These are phyloP conservation scores for Etheostoma cragini DNA, from an alignment of 2,113 vertebrate genomes.

Conservation along the genomic window DNA sequence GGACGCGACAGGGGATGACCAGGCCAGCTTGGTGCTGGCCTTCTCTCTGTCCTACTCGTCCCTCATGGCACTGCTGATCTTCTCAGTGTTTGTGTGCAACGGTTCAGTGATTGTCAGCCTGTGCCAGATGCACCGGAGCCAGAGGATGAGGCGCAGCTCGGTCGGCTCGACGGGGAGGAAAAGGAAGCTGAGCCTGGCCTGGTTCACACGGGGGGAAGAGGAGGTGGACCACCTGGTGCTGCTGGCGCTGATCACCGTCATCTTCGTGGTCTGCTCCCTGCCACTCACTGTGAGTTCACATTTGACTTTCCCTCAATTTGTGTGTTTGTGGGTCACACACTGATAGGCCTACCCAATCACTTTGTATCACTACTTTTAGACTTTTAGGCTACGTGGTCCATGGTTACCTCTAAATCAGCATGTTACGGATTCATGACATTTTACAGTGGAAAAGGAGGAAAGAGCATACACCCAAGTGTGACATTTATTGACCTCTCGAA, in stretches of 20 bases:
- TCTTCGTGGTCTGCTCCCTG: constrained; percentile 91
- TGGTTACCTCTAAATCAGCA: not conserved
- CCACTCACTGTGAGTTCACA: constrained; percentile 89
- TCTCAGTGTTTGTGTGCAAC: constrained; percentile 88
- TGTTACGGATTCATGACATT: not conserved
- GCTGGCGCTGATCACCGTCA: constrained; percentile 88
- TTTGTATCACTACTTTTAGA: not conserved
- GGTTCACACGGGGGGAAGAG: constrained; percentile 85
- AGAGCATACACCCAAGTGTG: constrained; percentile 14
- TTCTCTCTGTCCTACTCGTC: constrained; percentile 90
- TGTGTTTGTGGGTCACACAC: not conserved
- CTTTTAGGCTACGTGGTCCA: too few relatives aligned
- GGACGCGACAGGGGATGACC: constrained; percentile 68
- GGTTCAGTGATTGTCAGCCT: constrained; percentile 90
- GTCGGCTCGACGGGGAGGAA: constrained; percentile 70
- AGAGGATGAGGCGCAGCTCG: constrained; percentile 81
- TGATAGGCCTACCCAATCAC: not conserved
- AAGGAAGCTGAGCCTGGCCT: constrained; percentile 78
- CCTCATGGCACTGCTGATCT: constrained; percentile 87
- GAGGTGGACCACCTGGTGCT: constrained; percentile 90
- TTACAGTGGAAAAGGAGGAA: not conserved
- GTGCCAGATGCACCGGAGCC: constrained; percentile 89
- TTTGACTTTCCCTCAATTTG: not conserved
- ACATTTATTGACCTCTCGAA: constrained; percentile 1
- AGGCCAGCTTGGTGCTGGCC: constrained; percentile 69